Percentiles rank a stretch among this genome's conserved stretches.
Conservation (phyloP, 1,140 invertebrate genomes). For the Macrobrachium nipponense region DNA sequence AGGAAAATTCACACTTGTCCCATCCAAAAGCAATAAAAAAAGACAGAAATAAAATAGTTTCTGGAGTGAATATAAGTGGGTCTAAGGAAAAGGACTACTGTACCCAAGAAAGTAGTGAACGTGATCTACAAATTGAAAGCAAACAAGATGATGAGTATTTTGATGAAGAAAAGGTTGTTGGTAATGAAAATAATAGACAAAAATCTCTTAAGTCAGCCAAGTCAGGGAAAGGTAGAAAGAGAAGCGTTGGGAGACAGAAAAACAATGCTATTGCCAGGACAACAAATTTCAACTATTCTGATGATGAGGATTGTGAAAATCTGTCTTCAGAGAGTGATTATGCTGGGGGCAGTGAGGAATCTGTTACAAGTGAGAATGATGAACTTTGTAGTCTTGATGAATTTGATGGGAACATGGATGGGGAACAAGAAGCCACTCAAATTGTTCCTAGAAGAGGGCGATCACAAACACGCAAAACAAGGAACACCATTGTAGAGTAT, state of each 20-base stretch:
- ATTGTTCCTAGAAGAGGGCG: too few relatives aligned
- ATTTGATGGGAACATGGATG: not conserved
- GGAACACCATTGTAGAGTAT: not conserved
- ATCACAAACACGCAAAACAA: too few relatives aligned
- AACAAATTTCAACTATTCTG: not conserved
- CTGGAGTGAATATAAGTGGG: too few relatives aligned
- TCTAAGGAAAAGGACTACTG: too few relatives aligned
- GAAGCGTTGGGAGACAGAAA: not conserved
- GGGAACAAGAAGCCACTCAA: too few relatives aligned
- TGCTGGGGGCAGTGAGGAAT: too few relatives aligned
- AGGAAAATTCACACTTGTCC: not conserved
- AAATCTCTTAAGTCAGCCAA: not conserved
- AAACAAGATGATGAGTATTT: too few relatives aligned
- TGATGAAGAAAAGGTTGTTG: not conserved
- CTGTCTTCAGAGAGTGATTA: too few relatives aligned
- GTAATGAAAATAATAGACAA: not conserved
- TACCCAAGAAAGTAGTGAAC: too few relatives aligned
- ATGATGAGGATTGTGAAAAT: not conserved
- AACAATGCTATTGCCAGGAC: not conserved
- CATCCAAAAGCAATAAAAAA: not conserved
- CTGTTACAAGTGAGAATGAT: too few relatives aligned
- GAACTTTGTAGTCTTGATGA: not conserved
- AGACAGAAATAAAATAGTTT: not conserved
- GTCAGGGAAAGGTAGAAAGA: not conserved
- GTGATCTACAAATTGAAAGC: too few relatives aligned